These are phyloP conservation scores for Sipha maydis DNA, from an alignment of 2,888 invertebrate genomes.

Conservation along the genomic window DNA sequence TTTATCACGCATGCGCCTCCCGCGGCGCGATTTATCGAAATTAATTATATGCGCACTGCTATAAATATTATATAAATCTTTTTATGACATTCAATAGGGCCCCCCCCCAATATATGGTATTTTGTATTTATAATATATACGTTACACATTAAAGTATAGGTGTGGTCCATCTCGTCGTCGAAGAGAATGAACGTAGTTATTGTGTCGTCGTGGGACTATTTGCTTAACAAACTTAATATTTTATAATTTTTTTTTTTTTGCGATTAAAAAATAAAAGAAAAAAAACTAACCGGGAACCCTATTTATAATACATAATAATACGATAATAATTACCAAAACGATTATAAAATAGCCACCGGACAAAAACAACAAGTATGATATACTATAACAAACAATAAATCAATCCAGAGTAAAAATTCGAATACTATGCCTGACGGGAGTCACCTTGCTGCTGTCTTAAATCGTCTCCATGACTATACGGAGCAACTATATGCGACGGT, in stretches of 20 bases:
- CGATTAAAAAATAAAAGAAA: background rate
- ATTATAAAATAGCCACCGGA: slow-evolving; percentile 49
- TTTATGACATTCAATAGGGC: background rate
- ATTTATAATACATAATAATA: background rate
- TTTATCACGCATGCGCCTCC: slow-evolving; percentile 14
- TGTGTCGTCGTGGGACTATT: slow-evolving; percentile 30
- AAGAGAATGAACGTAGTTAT: background rate
- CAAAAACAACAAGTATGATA: background rate
- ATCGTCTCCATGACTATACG: background rate
- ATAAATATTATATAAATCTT: slow-evolving; percentile 31
- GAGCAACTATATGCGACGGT: background rate
- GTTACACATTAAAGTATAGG: slow-evolving; percentile 11
- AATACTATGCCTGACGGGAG: slow-evolving; percentile 39
- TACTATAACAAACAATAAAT: slow-evolving; percentile 28
- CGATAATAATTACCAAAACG: slow-evolving; percentile 27
- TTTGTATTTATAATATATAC: slow-evolving; percentile 6
- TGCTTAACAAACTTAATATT: slow-evolving; percentile 10
- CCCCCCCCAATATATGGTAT: slow-evolving; percentile 20
- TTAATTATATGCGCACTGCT: slow-evolving; percentile 10
- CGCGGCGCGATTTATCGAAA: slow-evolving; percentile 52
- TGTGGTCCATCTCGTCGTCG: slow-evolving; percentile 14
- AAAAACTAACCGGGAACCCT: slow-evolving; percentile 6
- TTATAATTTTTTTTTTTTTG: slow-evolving; percentile 15
- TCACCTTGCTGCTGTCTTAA: background rate
- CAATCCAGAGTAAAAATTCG: slow-evolving; percentile 29